These are phyloP conservation scores for Poecilia velifera DNA, from an alignment of 2,797 vertebrate genomes.

Conservation along the genomic window DNA sequence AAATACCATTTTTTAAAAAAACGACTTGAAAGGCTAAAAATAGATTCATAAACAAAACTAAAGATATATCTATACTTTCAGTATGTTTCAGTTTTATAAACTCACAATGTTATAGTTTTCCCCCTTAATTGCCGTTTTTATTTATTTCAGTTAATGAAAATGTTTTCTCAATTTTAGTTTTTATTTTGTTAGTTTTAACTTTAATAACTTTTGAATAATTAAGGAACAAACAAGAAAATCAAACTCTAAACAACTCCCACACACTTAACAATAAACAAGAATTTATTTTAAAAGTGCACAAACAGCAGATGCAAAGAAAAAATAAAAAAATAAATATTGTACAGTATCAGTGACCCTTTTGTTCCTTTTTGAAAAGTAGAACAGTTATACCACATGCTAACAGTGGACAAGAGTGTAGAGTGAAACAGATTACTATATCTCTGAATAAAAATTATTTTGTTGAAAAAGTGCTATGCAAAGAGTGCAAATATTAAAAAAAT, in stretches of 20 bases:
- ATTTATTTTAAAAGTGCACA: slow-evolving; percentile 62
- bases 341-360: background rate
- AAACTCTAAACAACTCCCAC: background rate
- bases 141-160: no score
- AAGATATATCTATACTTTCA: no score
- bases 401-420: background rate
- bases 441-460: background rate
- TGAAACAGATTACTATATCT: background rate
- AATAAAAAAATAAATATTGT: slow-evolving; percentile 38
- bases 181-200: no score
- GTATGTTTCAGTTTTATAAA: no score
- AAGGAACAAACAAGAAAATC: background rate
- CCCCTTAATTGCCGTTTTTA: no score
- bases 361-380: background rate
- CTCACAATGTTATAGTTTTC: no score
- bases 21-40: no score
- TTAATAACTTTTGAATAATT: background rate
- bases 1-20: no score
- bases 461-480: background rate
- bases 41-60: no score
- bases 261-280: slow-evolving; percentile 13
- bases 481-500: background rate
- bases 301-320: slow-evolving; percentile 32
- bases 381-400: background rate
- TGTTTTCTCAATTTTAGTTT: no score